A percentile compares a stretch with the other conserved stretches of the same genome.
Conservation (phyloP, 2,113 vertebrate genomes). For the Spheniscus mendiculus region DNA sequence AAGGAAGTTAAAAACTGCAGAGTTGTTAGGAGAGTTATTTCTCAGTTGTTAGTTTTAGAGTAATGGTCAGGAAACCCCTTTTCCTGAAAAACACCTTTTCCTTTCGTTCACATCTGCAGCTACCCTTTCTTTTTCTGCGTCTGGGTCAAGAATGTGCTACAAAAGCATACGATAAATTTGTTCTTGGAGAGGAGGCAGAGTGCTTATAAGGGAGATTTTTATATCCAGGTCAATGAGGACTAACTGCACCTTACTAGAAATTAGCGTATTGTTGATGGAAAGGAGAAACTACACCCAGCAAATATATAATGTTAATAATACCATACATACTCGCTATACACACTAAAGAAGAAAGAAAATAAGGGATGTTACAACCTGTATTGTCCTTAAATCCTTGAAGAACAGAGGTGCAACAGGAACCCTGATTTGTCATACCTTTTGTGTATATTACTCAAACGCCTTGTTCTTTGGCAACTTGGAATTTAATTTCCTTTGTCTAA, state of each 20-base stretch:
- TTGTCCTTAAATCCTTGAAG: not conserved
- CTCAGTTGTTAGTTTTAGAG: not conserved
- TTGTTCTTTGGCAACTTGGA: not conserved
- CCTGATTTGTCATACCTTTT: not conserved
- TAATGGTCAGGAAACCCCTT: not conserved
- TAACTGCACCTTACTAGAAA: not conserved
- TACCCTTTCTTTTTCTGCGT: not conserved
- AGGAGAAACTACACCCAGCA: not conserved
- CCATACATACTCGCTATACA: accelerated
- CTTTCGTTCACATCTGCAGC: not conserved
- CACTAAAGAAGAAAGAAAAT: not conserved
- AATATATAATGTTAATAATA: not conserved
- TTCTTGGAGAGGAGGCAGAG: not conserved
- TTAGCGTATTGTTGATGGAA: not conserved
- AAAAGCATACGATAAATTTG: not conserved
- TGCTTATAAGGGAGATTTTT: not conserved
- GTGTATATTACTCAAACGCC: not conserved
- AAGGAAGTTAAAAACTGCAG: not conserved
- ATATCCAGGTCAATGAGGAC: not conserved
- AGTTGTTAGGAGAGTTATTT: not conserved
- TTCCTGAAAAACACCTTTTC: not conserved
- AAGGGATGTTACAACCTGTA: not conserved
- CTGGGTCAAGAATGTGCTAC: not conserved
- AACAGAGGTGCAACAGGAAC: not conserved
- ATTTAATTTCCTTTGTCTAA: conserved; percentile 44